Conservation (phyloP, 2,888 invertebrate genomes). For the Fabriciana adippe region DNA sequence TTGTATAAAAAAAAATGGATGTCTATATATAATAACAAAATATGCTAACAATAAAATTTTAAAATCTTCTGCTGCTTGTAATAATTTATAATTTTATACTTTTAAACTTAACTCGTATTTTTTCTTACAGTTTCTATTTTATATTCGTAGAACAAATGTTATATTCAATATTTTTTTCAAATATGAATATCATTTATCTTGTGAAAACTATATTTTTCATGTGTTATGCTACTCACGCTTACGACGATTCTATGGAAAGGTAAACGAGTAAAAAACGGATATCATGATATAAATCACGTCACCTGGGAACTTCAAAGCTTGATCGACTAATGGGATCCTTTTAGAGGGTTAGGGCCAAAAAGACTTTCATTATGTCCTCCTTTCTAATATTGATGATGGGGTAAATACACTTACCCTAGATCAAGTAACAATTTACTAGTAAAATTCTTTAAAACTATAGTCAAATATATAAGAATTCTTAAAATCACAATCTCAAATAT, state of each 20-base stretch:
- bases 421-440: background rate
- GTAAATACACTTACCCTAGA: background rate
- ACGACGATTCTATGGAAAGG: background rate
- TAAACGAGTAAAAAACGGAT: conserved; percentile 5
- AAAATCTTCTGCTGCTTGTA: too few species aligned
- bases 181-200: background rate
- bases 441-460: background rate
- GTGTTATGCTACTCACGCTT: background rate
- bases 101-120: too few species aligned
- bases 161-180: too few species aligned
- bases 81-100: too few species aligned
- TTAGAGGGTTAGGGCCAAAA: conserved; percentile 17
- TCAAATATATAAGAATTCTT: too few species aligned
- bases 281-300: conserved; percentile 25
- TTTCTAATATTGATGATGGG: conserved; percentile 11
- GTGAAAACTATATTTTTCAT: background rate
- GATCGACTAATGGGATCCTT: conserved; percentile 18
- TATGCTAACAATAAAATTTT: too few species aligned
- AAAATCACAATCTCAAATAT: too few species aligned
- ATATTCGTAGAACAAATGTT: background rate
- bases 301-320: conserved; percentile 13
- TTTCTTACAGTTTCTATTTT: background rate
- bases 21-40: too few species aligned
- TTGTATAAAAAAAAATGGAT: too few species aligned
- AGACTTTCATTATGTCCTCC: conserved; percentile 13